phyloP scores from a whole-genome alignment of 1,140 invertebrate species.

The Ooceraea biroi region DNA sequence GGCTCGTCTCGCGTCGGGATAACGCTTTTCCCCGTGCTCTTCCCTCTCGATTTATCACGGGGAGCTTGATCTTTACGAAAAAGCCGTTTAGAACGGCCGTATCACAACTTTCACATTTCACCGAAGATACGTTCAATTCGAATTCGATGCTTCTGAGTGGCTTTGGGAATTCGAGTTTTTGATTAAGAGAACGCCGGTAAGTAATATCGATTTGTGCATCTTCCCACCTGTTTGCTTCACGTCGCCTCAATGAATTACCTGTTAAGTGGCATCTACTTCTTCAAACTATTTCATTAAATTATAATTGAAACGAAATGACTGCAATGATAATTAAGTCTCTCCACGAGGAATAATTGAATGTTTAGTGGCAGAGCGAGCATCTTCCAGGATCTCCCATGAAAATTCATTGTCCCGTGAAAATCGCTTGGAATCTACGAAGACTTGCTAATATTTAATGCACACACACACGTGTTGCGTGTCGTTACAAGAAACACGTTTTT shows the following conservation, averaged over 20 bases:
- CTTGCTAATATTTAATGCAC: background rate
- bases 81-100: background rate
- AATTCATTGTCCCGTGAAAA: background rate
- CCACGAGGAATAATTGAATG: too few relatives aligned
- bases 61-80: background rate
- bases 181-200: too few relatives aligned
- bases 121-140: background rate
- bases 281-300: too few relatives aligned
- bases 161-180: too few relatives aligned
- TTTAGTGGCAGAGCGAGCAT: background rate
- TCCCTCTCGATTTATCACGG: constrained; percentile 1
- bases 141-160: too few relatives aligned
- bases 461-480: background rate
- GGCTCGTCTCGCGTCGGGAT: constrained; percentile 40
- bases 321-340: too few relatives aligned
- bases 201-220: too few relatives aligned
- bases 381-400: background rate
- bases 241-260: too few relatives aligned
- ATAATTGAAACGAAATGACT: too few relatives aligned
- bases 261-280: too few relatives aligned
- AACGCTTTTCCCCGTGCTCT: constrained; percentile 51
- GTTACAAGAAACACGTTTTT: constrained; percentile 28
- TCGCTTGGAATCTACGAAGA: background rate
- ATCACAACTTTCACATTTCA: background rate
- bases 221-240: too few relatives aligned